Percentiles rank a stretch among this genome's conserved stretches.
Evolutionary conservation across 2,113 vertebrate species (phyloP).

Genomic region (Noturus placidus): DNA sequence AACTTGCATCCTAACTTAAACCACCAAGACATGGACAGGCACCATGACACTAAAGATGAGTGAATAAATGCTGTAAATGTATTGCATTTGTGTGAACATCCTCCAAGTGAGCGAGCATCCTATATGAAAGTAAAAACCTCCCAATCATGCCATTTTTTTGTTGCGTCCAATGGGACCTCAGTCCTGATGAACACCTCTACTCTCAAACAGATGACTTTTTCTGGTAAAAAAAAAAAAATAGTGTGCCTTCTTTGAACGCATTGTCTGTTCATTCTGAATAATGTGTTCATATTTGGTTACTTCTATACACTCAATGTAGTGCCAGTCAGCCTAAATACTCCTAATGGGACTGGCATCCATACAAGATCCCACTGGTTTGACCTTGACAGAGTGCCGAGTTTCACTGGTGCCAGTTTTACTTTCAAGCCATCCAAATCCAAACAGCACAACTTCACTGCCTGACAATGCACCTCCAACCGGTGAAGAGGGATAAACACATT

Average conservation of each 20-base stretch:
- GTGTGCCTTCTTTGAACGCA: background rate
- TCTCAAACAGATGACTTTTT: background rate
- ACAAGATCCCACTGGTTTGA: constrained; percentile 29
- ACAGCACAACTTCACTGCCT: constrained; percentile 35
- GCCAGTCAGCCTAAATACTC: constrained; percentile 41
- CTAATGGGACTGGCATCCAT: constrained; percentile 42
- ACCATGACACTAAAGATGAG: background rate
- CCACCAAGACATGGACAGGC: background rate
- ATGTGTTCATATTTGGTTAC: constrained; percentile 3
- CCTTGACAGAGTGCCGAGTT: constrained; percentile 50
- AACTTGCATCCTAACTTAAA: background rate
- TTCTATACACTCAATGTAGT: background rate
- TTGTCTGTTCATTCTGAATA: background rate
- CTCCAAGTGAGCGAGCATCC: background rate
- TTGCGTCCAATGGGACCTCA: background rate
- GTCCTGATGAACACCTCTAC: background rate
- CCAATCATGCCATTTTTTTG: background rate
- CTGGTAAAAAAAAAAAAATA: background rate
- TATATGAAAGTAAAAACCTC: background rate
- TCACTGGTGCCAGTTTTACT: constrained; percentile 36
- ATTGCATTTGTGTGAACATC: background rate
- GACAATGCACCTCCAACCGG: constrained; percentile 51
- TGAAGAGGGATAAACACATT: constrained; percentile 61
- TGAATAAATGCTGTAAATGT: background rate
- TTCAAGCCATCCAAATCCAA: constrained; percentile 35